A percentile compares a stretch with the other conserved stretches of the same genome.
Evolutionary conservation across 2,797 vertebrate genomes (phyloP).

Genomic region (Antennarius maculatus): DNA sequence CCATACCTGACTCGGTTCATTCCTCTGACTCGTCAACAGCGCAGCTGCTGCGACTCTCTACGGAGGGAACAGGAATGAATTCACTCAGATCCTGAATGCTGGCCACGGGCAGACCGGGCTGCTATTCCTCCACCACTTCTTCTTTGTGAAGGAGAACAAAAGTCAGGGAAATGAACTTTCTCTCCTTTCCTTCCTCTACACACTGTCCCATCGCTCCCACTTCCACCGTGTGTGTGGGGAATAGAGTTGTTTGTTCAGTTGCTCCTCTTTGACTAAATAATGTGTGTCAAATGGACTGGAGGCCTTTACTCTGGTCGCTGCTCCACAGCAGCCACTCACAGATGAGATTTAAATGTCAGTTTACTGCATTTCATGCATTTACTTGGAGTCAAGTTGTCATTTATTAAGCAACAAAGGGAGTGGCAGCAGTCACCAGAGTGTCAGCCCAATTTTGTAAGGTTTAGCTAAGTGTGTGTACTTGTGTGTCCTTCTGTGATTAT

Average conservation of each 20-base stretch:
- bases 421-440: neutral
- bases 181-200: conserved; percentile 1
- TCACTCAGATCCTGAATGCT: conserved; percentile 43
- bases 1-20: conserved; percentile 36
- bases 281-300: conserved; percentile 55
- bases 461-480: neutral
- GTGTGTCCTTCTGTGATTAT: conserved; percentile 11
- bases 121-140: conserved; percentile 43
- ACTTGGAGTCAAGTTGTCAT: conserved; percentile 1
- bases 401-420: conserved; percentile 22
- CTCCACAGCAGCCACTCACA: conserved; percentile 18
- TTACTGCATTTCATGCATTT: neutral
- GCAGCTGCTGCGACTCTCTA: conserved; percentile 46
- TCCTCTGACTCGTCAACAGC: conserved; percentile 39
- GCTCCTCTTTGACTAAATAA: conserved; percentile 57
- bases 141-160: conserved; percentile 41
- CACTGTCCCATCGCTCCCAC: neutral
- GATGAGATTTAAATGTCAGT: conserved; percentile 8
- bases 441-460: neutral
- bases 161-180: conserved; percentile 47
- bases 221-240: conserved; percentile 38
- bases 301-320: conserved; percentile 22
- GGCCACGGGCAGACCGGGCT: conserved; percentile 21
- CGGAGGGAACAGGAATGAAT: conserved; percentile 45
- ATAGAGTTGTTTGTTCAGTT: conserved; percentile 65